A percentile compares a stretch with the other conserved stretches of the same genome.
These are phyloP conservation scores for Brachionus angularis DNA, from an alignment of 1,140 invertebrate genomes.

Conservation along the genomic window DNA sequence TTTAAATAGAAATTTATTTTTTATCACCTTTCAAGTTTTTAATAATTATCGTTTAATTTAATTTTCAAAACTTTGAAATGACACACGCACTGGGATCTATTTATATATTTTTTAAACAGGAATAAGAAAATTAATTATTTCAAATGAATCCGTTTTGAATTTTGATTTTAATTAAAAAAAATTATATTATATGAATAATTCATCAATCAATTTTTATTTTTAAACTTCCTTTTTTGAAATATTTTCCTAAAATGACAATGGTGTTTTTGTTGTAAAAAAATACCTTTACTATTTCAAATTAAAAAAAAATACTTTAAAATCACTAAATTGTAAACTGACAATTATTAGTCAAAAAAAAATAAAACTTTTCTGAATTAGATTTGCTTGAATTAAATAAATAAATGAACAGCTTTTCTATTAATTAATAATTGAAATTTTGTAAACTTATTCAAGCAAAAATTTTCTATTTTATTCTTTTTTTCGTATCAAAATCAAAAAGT, in stretches of 20 bases:
- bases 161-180: background rate
- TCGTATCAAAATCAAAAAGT: background rate
- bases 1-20: too few relatives aligned
- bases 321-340: conserved; percentile 36
- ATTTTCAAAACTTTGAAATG: too few relatives aligned
- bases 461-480: conserved; percentile 8
- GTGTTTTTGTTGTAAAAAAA: conserved; percentile 4
- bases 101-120: too few relatives aligned
- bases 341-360: too few relatives aligned
- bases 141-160: conserved; percentile 35
- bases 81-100: conserved; percentile 20
- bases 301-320: conserved; percentile 18
- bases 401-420: conserved; percentile 23
- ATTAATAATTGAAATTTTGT: conserved; percentile 23
- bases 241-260: conserved; percentile 6
- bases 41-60: background rate
- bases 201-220: background rate
- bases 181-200: conserved; percentile 12
- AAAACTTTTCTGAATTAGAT: conserved; percentile 25
- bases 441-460: conserved; percentile 10
- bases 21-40: background rate
- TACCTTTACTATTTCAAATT: conserved; percentile 13
- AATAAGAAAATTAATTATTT: conserved; percentile 1
- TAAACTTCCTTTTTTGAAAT: background rate
- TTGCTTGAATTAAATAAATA: conserved; percentile 10